Base-by-base conservation (phyloP, 2,888 invertebrate species). In the Baronia brevicornis region DNA sequence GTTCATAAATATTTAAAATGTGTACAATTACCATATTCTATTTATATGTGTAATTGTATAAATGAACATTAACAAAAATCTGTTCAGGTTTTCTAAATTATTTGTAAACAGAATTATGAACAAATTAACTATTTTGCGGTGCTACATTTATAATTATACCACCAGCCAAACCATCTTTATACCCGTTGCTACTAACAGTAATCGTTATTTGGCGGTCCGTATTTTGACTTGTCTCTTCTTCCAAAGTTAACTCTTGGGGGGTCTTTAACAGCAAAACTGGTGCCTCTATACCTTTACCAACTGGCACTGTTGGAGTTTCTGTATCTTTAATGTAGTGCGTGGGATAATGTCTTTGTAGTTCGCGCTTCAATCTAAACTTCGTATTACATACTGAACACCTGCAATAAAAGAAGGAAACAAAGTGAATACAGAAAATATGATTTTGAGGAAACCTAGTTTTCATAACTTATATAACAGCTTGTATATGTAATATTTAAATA, bases 261-360 rank as follows among this genome's bases (percentile, higher is more conserved):
- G 4, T 33, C 5, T 33, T 26, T 3, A 33, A n/a, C 12, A 37
- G 11, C 20, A 37, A 17, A 3, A 37, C 27, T 1, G 36, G 36
- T 6, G 36, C 36, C 2, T 21, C 20, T 3, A 32, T 14, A 9
- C 32, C 36, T 2, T 33, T 33, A 1, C 32, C 36, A 5, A 37
- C 17, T 2, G 32, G 36, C 7, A 29, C 32, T 1, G 36, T 23
- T 1, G 33, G 23, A 1, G 38, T n/a, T 10, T 41, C 38, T 4
- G 24, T 14, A 0, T 47, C 60, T 22, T 59, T 55, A 3, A 56
- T 34, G 50, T 84, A 84, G 41, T 85, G 85, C 0, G 64, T 43
- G 0, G 84, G 80, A 19, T 85, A 85, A 42, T 85, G 84, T 0
- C 60, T 65, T 38, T 82, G 84, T 4, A 85, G 41, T 28, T 85